Evolutionary conservation across 2,888 invertebrate genomes (phyloP), one percentile per base, ranked within the genome.

Genomic region (Hydroisotoma schaefferi): DNA sequence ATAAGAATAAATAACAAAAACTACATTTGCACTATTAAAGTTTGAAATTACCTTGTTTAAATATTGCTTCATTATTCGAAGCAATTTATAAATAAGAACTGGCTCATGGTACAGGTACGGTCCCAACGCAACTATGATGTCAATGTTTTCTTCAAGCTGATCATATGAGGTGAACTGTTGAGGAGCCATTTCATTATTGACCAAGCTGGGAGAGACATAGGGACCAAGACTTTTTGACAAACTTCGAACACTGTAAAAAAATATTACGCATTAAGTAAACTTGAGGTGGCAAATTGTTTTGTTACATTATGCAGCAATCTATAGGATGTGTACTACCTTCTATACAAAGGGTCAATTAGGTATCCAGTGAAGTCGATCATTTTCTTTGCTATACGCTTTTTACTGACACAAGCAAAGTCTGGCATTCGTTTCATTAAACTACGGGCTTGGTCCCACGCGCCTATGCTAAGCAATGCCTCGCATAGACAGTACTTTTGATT

Each of bases 401-500:
- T 85, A 37, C 89, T 85, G 65, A 90, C 83, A 10, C 87, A 84
- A 69, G 86, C 86, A 76, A 86, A 85, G 59, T 87, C 85, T 0
- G 98, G 98, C 63, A 98, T 80, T 56, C 88, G 83, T 70, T 86
- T 86, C 27, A 91, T 85, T 59, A 99, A 80, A 68, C 83, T 81
- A 63, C 86, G 83, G 2, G 93, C 93, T 74, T 88, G 88, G 20
- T 85, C 83, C 97, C 97, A 98, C 73, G 92, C 93, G 1, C 92
- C 94, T 68, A 94, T 85, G 67, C 85, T 84, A 8, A 98, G 76
- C 49, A 97, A 78, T 0, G 94, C 93, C 76, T 94, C 91, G 73
- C 92, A 88, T 25, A 99, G 81, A 26, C 94, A 91, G 73, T 95
- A 84, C 79, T 98, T 98, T 78, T 99, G 97, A 80, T 99, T 98